Base-by-base conservation (phyloP, 1,140 invertebrate genomes). In the Aricia agestis region DNA sequence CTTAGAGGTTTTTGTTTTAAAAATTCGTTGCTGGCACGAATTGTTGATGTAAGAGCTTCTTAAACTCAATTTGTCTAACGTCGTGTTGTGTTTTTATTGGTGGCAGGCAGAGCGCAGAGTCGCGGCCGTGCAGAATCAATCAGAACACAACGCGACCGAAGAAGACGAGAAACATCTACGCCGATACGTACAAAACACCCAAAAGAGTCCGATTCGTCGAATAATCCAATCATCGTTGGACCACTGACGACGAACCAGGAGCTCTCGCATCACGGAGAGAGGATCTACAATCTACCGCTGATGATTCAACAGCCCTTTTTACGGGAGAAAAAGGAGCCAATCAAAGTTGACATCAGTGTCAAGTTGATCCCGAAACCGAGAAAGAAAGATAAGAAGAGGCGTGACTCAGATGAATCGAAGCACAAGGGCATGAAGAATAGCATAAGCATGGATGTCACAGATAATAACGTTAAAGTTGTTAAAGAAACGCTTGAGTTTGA, bases 331-430 rank as follows among this genome's bases (percentile, higher is more conserved):
- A 95, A 94, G 93, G 94, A 93, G 93, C 94, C 93, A 72, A 94
- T 96, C 82, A 96, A 96, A 92, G 93, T 96, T 84, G 95, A 96
- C 92, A 94, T 96, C 79, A 96, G 95, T 92, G 94, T 96, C 77
- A 95, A 95, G 90, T 90, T 96, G 82, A 93, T 95, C 85, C 95
- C 95, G 63, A 95, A 94, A 92, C 82, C 90, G 72, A 87, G 90
- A 72, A 92, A 91, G 73, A 86, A 82, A 42, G 89, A 92, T 52
- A 87, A 82, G 74, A 89, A 84, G 69, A 86, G 80, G 78, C 79
- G 82, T 57, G 83, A 85, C 70, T 77, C 75, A 78, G 92, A 91
- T 78, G 76, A 79, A 73, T 82, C 84, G 70, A 86, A 80, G 13
- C 75, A 81, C 78, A 84, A 82, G 76, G 80, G 79, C 72, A 82